Base-by-base conservation (phyloP, 37 sponge, comb jelly and placozoan species). In the Ianthella basta region DNA sequence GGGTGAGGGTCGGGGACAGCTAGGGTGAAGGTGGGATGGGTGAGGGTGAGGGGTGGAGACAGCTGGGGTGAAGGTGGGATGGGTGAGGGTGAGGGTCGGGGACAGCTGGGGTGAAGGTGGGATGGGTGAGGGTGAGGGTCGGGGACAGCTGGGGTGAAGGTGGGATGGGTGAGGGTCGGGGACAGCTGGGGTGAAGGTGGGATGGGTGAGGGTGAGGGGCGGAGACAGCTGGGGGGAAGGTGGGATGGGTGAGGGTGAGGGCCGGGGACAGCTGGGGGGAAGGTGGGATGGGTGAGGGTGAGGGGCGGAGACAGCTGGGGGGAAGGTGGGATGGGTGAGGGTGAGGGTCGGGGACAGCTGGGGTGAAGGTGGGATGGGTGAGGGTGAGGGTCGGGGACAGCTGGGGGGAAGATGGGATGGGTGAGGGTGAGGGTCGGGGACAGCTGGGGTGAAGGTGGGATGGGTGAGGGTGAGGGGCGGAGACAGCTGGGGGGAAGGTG, bases 131-230 rank as follows among this genome's bases (percentile, higher is more conserved):
- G 32, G 29, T 39, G 20, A 60, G 36, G 40, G 33, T 1, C n/a
- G 36, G 23, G 33, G 35, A 44, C 6, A 8, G 50, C 6, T 10
- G 64, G 36, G 72, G 36, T 12, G 36, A 34, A 10, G 36, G 15
- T 13, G 32, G 72, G 30, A 34, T 2, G 72, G 30, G 72, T 20
- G 72, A 33, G 72, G 32, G 72, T 4, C 8, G 72, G 72, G 5
- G 72, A 34, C 33, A 72, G 72, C 20, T 27, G 30, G 36, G 36
- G 36, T 20, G 72, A 18, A 37, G 32, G 72, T 24, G 44, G 19
- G 75, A 39, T 2, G 24, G 75, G 38, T 91, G 87, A 30, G 91
- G 89, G n/a, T 92, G 90, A 57, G 91, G 94, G 39, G 91, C 91
- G 53, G 94, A 81, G 29, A 96, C 89, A 0, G 94, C 91, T 33